Base-by-base conservation (phyloP, 1,140 invertebrate species). In the Drosophila paulistorum region DNA sequence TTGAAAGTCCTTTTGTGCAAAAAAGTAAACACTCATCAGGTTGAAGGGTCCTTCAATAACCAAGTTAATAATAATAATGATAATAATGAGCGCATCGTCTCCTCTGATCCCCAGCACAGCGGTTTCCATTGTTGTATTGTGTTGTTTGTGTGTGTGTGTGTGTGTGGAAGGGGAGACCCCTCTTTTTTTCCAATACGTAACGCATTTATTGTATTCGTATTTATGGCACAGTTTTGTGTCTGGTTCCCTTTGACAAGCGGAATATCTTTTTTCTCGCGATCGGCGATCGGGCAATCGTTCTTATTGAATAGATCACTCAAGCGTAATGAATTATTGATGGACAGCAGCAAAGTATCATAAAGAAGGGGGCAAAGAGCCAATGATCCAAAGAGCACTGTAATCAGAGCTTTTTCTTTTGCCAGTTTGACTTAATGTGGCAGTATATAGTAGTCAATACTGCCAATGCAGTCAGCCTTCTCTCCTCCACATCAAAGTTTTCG, bases 211-310 rank as follows among this genome's bases (percentile, higher is more conserved):
- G 74, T 89, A 77, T 84, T 84, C 89, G 73, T 90, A 89, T 89
- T 89, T 89, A 90, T 89, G 85, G 85, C 81, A 89, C 77, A 90
- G 76, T 81, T 90, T 81, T 76, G 74, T 79, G 72, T 58, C 61
- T 71, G 37, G 37, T 39, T 26, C 68, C 42, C 4, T 66, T 85
- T 89, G 85, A 89, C 85, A 89, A 64, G 85, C 85, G 85, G 85
- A 90, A 89, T 89, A 81, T 81, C 78, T 90, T 89, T 89, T 89
- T 90, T 89, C 81, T 90, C 85, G 85, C 85, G 77, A 71, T 79
- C 79, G 54, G 45, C 45, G 45, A 51, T 51, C 45, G 45, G 45
- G 35, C 45, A 51, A 51, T 51, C 17, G 45, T 51, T 69, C 68
- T 51, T 23, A 42, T 59, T 77, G 83, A 86, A 86, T 86, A 86